Conservation (phyloP, 1,140 invertebrate species). For the Dufourea novaeangliae region DNA sequence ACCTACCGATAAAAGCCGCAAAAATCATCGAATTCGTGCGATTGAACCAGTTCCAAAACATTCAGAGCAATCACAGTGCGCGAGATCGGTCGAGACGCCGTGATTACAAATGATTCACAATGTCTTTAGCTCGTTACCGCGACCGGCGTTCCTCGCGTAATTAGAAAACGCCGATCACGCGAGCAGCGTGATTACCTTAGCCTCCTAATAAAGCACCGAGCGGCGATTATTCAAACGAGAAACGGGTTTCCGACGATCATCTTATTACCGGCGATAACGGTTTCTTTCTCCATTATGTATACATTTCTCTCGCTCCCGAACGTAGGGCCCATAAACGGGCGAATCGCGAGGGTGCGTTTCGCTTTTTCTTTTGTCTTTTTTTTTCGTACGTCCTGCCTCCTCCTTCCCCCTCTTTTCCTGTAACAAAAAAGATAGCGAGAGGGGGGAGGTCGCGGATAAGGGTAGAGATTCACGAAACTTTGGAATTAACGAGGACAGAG, state of each 20-base stretch:
- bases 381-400: neutral
- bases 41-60: too few relatives aligned
- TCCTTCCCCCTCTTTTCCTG: neutral
- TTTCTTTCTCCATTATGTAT: slow-evolving; percentile 12
- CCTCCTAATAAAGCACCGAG: slow-evolving; percentile 12
- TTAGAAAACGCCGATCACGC: slow-evolving; percentile 8
- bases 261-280: slow-evolving; percentile 51
- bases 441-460: neutral
- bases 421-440: neutral
- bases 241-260: slow-evolving; percentile 54
- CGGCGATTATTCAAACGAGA: slow-evolving; percentile 31
- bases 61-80: too few relatives aligned
- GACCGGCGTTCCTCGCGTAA: slow-evolving; percentile 2
- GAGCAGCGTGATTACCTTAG: neutral
- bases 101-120: neutral
- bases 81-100: too few relatives aligned
- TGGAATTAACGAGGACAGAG: slow-evolving; percentile 65
- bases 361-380: neutral
- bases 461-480: slow-evolving; percentile 67
- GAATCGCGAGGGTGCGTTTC: neutral
- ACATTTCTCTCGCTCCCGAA: slow-evolving; percentile 40
- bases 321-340: slow-evolving; percentile 21
- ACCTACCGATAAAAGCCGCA: too few relatives aligned
- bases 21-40: too few relatives aligned
- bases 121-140: neutral